Evolutionary conservation across 2,113 vertebrate species (phyloP).

Genomic region (Chaetops frenatus): DNA sequence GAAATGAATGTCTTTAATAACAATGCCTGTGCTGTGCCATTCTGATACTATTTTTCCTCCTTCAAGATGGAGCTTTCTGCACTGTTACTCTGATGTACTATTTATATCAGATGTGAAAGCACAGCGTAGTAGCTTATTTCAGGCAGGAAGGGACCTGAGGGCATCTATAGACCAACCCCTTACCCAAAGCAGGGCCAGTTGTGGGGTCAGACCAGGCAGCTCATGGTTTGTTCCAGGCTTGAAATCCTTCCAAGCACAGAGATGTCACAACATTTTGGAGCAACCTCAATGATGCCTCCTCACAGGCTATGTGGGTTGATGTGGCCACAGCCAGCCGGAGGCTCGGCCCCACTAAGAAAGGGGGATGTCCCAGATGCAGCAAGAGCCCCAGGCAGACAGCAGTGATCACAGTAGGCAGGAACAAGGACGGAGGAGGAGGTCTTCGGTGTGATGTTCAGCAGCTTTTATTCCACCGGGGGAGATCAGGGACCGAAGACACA

Average conservation of each 20-base stretch:
- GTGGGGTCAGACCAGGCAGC: neutral
- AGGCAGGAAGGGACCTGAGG: neutral
- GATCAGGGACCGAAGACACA: too few species aligned
- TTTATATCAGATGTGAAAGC: neutral
- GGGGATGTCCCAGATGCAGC: too few species aligned
- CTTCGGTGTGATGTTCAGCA: too few species aligned
- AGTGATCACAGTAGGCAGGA: too few species aligned
- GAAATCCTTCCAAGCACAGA: neutral
- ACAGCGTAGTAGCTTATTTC: neutral
- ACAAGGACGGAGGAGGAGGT: too few species aligned
- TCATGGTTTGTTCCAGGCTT: neutral
- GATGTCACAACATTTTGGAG: neutral
- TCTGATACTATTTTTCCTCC: neutral
- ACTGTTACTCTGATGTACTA: neutral
- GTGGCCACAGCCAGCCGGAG: too few species aligned
- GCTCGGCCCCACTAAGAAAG: too few species aligned
- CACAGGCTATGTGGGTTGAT: fast-evolving
- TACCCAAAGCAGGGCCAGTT: neutral
- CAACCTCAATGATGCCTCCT: fast-evolving
- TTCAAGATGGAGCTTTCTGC: neutral
- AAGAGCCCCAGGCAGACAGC: too few species aligned
- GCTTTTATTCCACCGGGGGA: too few species aligned
- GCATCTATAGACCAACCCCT: fast-evolving
- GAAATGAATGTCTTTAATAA: neutral
- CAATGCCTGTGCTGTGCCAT: neutral